Evolutionary conservation across 2,113 vertebrate species (phyloP), one percentile per base, ranked within the genome.

Genomic region (Nibea albiflora): DNA sequence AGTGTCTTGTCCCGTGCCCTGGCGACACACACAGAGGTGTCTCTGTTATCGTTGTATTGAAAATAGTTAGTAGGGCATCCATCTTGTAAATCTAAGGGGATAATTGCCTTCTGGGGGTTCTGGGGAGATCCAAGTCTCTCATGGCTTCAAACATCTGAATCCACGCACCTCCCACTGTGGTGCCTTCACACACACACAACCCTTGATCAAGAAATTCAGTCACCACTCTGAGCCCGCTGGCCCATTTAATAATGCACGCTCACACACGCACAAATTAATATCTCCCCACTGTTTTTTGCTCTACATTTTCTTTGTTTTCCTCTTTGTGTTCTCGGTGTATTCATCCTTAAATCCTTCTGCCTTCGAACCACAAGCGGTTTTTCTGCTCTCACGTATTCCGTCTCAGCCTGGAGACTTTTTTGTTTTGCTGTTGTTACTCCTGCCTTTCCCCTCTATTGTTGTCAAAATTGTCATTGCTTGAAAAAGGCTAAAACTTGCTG

Each of bases 131-230:
- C 67, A 85, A 76, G 74, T 89, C 85, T 75, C 68, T 75, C 68
- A 61, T 57, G 52, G 80, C 85, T 90, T 92, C 85, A 92, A 89
- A 94, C 75, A 54, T 76, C 75, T 86, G 66, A 85, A 81, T 89
- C 73, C 61, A 22, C 28, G 7, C 69, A 50, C 72, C 88, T 65
- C 88, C 90, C 53, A 57, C 90, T 87, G 89, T 64, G 15, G 52
- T 22, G 65, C 22, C 67, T 73, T 65, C 76, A 73, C 79, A 86
- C 35, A 9, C 35, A 39, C 74, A 58, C 75, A 82, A 73, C 85
- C 80, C 81, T 87, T 92, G 85, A 93, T 93, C 86, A 85, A 88
- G 64, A 87, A 79, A 86, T 86, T 75, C 84, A 85, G 73, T 82
- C 71, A 63, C 69, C 52, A 8, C 75, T 73, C 50, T n/a, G 61